Evolutionary conservation across 2,113 vertebrate genomes (phyloP).

Genomic region (Orthonyx spaldingii): DNA sequence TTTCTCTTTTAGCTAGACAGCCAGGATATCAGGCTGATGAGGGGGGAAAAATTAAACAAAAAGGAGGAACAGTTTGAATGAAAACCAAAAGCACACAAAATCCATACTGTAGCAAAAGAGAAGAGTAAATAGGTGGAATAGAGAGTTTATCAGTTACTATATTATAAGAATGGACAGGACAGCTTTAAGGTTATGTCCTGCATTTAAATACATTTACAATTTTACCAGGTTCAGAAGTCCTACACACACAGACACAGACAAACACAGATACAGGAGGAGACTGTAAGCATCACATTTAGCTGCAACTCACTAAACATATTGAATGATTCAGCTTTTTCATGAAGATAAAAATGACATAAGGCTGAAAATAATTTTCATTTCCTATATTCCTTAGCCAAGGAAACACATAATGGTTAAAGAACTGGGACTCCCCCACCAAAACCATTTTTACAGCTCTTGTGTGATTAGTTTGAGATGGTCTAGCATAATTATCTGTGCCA

Average conservation of each 20-base stretch:
- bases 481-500: background rate
- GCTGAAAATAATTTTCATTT: background rate
- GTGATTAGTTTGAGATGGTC: background rate
- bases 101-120: background rate
- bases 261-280: background rate
- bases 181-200: background rate
- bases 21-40: background rate
- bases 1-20: background rate
- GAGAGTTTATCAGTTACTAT: background rate
- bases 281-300: background rate
- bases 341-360: background rate
- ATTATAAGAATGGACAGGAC: background rate
- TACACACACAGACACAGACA: background rate
- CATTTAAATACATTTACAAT: background rate
- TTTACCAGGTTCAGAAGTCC: background rate
- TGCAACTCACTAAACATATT: background rate
- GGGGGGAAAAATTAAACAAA: background rate
- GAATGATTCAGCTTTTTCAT: background rate
- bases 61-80: background rate
- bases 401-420: background rate
- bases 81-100: background rate
- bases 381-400: background rate
- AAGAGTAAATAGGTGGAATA: background rate
- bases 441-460: background rate
- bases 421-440: background rate